Percentiles rank a stretch among this genome's conserved stretches.
phyloP scores from a whole-genome alignment of 2,888 invertebrate genomes.

The Thumatha senex region DNA sequence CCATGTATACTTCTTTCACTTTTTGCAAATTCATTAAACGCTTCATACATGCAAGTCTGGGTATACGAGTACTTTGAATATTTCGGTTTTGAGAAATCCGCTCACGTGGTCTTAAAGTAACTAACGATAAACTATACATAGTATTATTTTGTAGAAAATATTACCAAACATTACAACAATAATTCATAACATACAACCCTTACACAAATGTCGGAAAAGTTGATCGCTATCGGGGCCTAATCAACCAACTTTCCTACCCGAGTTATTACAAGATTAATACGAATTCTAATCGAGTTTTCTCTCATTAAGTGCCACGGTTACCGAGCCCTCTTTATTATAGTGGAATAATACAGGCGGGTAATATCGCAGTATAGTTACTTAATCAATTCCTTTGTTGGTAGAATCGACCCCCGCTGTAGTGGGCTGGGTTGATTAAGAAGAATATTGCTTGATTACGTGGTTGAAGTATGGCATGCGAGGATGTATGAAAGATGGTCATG shows the following conservation, averaged over 20 bases:
- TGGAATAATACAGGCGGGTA: slow-evolving; percentile 79
- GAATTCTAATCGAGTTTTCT: slow-evolving; percentile 83
- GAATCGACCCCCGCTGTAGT: slow-evolving; percentile 74
- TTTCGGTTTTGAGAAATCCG: no score
- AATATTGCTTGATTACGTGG: slow-evolving; percentile 82
- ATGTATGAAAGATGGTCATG: slow-evolving; percentile 43
- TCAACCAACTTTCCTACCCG: slow-evolving; percentile 67
- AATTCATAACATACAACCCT: slow-evolving; percentile 21
- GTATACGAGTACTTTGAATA: no score
- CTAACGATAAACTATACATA: not conserved
- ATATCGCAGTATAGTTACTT: slow-evolving; percentile 82
- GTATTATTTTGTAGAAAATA: not conserved
- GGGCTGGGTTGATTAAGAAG: slow-evolving; percentile 83
- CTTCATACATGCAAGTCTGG: no score
- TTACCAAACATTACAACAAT: slow-evolving; percentile 1
- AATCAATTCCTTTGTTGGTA: slow-evolving; percentile 83
- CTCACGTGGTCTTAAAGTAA: no score
- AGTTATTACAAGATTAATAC: slow-evolving; percentile 79
- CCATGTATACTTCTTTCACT: no score
- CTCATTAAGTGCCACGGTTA: slow-evolving; percentile 81
- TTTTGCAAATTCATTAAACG: no score
- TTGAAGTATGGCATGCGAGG: slow-evolving; percentile 69
- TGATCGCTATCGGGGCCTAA: slow-evolving; percentile 48
- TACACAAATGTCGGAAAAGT: slow-evolving; percentile 25
- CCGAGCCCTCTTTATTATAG: slow-evolving; percentile 81